These are phyloP conservation scores for Alectura lathami DNA, from an alignment of 2,113 vertebrate species.

Conservation along the genomic window DNA sequence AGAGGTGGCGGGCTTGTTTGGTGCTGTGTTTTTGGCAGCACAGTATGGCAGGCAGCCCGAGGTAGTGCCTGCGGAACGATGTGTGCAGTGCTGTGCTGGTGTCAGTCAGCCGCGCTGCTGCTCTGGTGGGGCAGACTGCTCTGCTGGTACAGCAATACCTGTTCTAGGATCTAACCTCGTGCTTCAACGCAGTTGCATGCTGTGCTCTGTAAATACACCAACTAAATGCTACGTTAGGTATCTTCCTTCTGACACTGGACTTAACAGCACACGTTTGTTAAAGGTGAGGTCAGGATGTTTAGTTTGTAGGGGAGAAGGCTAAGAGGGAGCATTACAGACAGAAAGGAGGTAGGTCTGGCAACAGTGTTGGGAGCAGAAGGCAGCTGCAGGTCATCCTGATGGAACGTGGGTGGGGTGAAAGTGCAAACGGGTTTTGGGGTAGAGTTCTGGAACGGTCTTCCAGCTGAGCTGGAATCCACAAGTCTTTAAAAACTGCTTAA, in stretches of 20 bases:
- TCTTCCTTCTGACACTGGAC: neutral
- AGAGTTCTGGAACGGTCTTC: neutral
- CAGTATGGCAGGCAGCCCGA: neutral
- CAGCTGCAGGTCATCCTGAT: neutral
- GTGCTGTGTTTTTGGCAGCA: neutral
- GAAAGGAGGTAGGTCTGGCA: neutral
- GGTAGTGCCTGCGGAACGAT: fast-evolving
- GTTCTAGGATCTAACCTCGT: neutral
- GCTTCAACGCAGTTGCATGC: neutral
- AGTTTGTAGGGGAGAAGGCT: neutral
- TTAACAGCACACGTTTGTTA: neutral
- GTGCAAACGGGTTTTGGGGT: neutral
- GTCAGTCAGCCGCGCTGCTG: neutral
- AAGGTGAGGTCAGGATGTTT: neutral
- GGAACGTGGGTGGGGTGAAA: neutral
- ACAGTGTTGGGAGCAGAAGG: neutral
- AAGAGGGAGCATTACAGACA: neutral
- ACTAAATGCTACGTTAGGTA: neutral
- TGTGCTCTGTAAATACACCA: neutral
- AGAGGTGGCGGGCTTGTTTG: neutral
- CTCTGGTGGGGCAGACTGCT: neutral
- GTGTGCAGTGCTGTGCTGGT: neutral
- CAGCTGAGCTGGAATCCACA: neutral
- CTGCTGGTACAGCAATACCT: neutral
- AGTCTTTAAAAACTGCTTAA: neutral